These are phyloP conservation scores for Sycophaga agraensis DNA, from an alignment of 1,140 invertebrate species.

Conservation along the genomic window DNA sequence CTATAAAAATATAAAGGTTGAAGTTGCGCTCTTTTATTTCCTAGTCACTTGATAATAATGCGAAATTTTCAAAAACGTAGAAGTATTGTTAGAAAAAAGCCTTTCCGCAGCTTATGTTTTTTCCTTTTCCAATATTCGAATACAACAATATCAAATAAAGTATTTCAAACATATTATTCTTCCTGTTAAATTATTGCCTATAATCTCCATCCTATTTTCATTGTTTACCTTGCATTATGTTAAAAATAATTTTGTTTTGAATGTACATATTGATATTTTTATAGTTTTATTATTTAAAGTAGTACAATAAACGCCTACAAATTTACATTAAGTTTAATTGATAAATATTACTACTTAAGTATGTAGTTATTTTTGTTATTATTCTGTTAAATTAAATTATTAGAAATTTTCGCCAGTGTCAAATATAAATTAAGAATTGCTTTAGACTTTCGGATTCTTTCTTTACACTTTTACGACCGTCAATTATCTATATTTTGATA, in stretches of 20 bases:
- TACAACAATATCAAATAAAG: slow-evolving; percentile 53
- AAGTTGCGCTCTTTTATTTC: slow-evolving; percentile 46
- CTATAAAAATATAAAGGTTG: slow-evolving; percentile 38
- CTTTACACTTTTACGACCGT: too few relatives aligned
- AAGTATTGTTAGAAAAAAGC: slow-evolving; percentile 41
- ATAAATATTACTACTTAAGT: too few relatives aligned
- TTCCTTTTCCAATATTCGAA: slow-evolving; percentile 41
- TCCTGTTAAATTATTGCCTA: slow-evolving; percentile 1
- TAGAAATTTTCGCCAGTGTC: too few relatives aligned
- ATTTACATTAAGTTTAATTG: too few relatives aligned
- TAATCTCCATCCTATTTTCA: slow-evolving; percentile 6
- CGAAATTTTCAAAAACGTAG: slow-evolving; percentile 35
- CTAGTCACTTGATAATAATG: slow-evolving; percentile 54
- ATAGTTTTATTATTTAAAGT: too few relatives aligned
- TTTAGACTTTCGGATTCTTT: too few relatives aligned
- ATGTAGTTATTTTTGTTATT: too few relatives aligned
- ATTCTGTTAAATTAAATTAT: too few relatives aligned
- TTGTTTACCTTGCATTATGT: neutral
- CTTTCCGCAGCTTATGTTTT: slow-evolving; percentile 44
- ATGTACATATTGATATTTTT: too few relatives aligned
- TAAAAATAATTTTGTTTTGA: neutral
- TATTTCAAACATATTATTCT: slow-evolving; percentile 40
- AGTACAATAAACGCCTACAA: too few relatives aligned
- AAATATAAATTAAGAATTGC: too few relatives aligned
- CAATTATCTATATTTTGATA: too few relatives aligned